Percentiles rank a stretch among this genome's conserved stretches.
These are phyloP conservation scores for Drosophila pegasa DNA, from an alignment of 2,888 invertebrate species.

Conservation along the genomic window DNA sequence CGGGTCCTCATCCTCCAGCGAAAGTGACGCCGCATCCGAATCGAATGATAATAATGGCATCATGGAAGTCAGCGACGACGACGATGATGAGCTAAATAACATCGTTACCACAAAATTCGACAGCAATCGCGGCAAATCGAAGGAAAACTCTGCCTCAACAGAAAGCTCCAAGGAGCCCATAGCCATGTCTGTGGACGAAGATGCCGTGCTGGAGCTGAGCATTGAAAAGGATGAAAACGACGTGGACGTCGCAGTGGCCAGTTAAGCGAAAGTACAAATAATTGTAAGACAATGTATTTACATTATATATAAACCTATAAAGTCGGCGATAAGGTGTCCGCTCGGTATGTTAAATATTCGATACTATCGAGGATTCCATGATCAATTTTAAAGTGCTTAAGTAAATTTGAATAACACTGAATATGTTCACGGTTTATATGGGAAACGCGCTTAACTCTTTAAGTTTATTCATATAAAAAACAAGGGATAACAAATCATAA, in stretches of 20 bases:
- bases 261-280: slow-evolving; percentile 30
- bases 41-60: slow-evolving; percentile 60
- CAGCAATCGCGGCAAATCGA: slow-evolving; percentile 41
- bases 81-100: slow-evolving; percentile 61
- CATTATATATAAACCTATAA: background rate
- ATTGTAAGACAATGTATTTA: background rate
- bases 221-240: slow-evolving; percentile 81
- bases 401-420: background rate
- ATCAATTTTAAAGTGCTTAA: background rate
- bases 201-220: slow-evolving; percentile 80
- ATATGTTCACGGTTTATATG: background rate
- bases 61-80: slow-evolving; percentile 79
- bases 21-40: slow-evolving; percentile 53
- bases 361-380: background rate
- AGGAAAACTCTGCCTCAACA: slow-evolving; percentile 64
- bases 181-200: slow-evolving; percentile 79
- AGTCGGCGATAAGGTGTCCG: background rate
- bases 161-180: slow-evolving; percentile 72
- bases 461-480: slow-evolving; percentile 1
- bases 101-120: slow-evolving; percentile 55
- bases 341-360: background rate
- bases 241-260: slow-evolving; percentile 62
- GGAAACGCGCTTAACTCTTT: background rate
- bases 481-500: slow-evolving; percentile 4
- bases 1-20: slow-evolving; percentile 85